These are phyloP conservation scores for Yasuhikotakia modesta DNA, from an alignment of 2,797 vertebrate species.

Conservation along the genomic window DNA sequence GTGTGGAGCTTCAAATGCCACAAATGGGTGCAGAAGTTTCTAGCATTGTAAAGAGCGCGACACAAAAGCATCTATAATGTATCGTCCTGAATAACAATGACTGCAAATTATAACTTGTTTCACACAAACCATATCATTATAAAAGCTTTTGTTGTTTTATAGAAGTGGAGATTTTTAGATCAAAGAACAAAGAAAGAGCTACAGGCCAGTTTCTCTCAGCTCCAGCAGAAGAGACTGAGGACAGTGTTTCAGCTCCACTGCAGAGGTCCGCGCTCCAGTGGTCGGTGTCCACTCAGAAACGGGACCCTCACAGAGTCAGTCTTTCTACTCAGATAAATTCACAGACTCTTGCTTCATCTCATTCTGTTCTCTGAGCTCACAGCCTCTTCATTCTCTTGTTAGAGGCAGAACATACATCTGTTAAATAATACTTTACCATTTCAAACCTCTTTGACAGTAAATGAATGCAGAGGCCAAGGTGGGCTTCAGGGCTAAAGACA, in stretches of 20 bases:
- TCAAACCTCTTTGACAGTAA: slow-evolving; percentile 5
- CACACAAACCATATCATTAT: slow-evolving; percentile 26
- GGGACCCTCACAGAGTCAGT: slow-evolving; percentile 13
- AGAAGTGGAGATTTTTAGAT: slow-evolving; percentile 5
- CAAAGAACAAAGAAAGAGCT: slow-evolving; percentile 25
- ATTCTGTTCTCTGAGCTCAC: slow-evolving; percentile 37
- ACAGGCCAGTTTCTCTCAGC: slow-evolving; percentile 8
- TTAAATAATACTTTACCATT: slow-evolving; percentile 32
- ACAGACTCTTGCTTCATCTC: not conserved
- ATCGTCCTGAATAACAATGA: slow-evolving; percentile 32
- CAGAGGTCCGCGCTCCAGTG: slow-evolving; percentile 48
- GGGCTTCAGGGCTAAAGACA: not conserved
- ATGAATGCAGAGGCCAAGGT: not conserved
- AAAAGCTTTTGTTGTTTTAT: slow-evolving; percentile 26
- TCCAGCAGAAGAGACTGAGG: slow-evolving; percentile 31
- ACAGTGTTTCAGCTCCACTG: slow-evolving; percentile 42
- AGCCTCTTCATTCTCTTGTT: slow-evolving; percentile 1
- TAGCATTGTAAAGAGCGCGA: slow-evolving; percentile 18
- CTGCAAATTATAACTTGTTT: slow-evolving; percentile 35
- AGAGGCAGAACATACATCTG: not conserved
- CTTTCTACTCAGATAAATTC: slow-evolving; percentile 33
- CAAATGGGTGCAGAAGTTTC: not conserved
- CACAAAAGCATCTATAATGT: slow-evolving; percentile 43
- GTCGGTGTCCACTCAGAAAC: slow-evolving; percentile 60
- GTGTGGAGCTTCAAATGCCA: not conserved